Percentiles rank a stretch among this genome's conserved stretches.
These are phyloP conservation scores for Scolopax rusticola DNA, from an alignment of 2,797 vertebrate species.

Conservation along the genomic window DNA sequence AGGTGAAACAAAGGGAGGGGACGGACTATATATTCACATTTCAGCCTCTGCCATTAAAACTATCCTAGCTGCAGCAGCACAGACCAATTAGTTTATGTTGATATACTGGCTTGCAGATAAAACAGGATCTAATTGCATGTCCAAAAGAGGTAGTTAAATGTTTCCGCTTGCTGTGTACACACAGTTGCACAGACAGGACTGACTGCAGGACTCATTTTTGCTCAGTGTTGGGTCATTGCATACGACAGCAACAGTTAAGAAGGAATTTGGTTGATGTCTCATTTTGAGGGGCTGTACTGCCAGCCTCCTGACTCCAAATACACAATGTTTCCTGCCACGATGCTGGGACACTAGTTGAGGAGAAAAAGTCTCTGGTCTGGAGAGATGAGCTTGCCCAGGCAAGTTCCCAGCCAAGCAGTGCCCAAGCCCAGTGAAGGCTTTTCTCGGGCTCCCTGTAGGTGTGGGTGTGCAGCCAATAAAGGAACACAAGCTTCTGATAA, in stretches of 20 bases:
- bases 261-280: background rate
- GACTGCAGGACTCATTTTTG: background rate
- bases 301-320: background rate
- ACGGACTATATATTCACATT: background rate
- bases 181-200: background rate
- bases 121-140: background rate
- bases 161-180: background rate
- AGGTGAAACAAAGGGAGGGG: background rate
- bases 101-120: background rate
- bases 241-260: background rate
- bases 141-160: background rate
- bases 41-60: background rate
- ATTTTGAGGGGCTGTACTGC: background rate
- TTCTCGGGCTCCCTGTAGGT: accelerated
- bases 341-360: background rate
- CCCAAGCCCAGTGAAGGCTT: accelerated
- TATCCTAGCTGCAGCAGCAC: background rate
- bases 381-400: background rate
- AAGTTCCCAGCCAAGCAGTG: background rate
- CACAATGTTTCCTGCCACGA: background rate
- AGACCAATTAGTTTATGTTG: background rate
- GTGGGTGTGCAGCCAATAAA: background rate
- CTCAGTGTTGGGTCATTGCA: background rate
- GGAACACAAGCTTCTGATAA: background rate
- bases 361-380: background rate